Percentiles rank a stretch among this genome's conserved stretches.
These are phyloP conservation scores for Manacus vitellinus DNA, from an alignment of 2,113 vertebrate species.

Conservation along the genomic window DNA sequence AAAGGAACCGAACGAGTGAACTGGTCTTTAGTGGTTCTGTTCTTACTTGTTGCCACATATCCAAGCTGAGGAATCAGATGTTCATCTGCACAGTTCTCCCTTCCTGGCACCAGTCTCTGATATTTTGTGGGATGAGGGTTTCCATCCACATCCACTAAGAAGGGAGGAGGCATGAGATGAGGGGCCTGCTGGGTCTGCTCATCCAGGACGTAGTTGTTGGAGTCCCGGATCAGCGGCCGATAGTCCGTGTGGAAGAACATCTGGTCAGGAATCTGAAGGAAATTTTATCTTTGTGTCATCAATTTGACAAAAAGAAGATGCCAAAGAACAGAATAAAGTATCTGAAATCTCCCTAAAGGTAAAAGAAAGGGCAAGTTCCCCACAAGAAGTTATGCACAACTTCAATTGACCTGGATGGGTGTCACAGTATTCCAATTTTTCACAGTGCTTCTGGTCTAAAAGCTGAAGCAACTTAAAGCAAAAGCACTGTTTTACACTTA, in stretches of 20 bases:
- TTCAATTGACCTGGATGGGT: not conserved
- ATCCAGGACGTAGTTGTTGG: slow-evolving; percentile 93
- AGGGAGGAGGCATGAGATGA: slow-evolving; percentile 97
- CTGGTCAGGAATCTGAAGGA: slow-evolving; percentile 93
- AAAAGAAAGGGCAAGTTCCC: not conserved
- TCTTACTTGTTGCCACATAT: slow-evolving; percentile 95
- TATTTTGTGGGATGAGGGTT: slow-evolving; percentile 94
- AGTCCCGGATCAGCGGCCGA: slow-evolving; percentile 90
- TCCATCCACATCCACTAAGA: slow-evolving; percentile 96
- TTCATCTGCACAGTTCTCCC: slow-evolving; percentile 91
- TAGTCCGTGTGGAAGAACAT: slow-evolving; percentile 99
- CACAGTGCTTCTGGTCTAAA: not conserved
- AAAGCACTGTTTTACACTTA: not conserved
- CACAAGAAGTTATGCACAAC: not conserved
- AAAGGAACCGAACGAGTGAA: not conserved
- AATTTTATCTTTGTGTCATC: not conserved
- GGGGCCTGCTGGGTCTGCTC: slow-evolving; percentile 98
- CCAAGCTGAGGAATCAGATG: slow-evolving; percentile 94
- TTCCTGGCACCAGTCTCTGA: slow-evolving; percentile 92
- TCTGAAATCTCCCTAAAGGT: not conserved
- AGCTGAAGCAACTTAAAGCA: not conserved
- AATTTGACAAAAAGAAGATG: not conserved
- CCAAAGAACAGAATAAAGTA: not conserved
- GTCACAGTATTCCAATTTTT: not conserved
- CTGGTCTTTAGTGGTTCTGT: not conserved